Evolutionary conservation across 2,113 vertebrate species (phyloP), one percentile per base, ranked within the genome.

Genomic region (Coptodon bakossiorum): DNA sequence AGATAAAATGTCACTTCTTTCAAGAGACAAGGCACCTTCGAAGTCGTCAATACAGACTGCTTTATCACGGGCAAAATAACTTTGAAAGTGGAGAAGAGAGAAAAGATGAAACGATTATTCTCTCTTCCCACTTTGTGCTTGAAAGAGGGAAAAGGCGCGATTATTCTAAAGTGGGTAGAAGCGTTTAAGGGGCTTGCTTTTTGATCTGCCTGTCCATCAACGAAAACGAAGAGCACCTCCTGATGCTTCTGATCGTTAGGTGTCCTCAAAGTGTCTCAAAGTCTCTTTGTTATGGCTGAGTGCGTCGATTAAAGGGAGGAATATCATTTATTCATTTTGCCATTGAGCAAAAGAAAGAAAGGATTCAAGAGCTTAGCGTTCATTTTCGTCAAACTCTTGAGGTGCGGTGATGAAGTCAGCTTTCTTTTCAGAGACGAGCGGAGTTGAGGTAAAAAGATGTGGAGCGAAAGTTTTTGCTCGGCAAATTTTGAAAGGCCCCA

Each of bases 231-330:
- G 81, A 86, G 90, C 87, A 92, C 92, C 91, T 94, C 68, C 93
- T 91, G 92, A 94, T 91, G 93, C 86, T 90, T 93, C 88, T 95
- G 93, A 96, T 96, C 91, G 92, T 95, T 95, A 93, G 93, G 91
- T 93, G 94, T 96, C 95, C 94, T 96, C 96, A 96, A 96, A 96
- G 95, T 95, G 96, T 97, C 95, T 94, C 89, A 83, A 90, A 94
- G 91, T 92, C 91, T 95, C 94, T 96, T 96, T 96, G 95, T 95
- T 94, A 94, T 90, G 56, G 88, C 92, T 85, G 94, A 94, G 90
- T 56, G 80, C 83, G 90, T 92, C 94, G 90, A 96, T 95, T 96
- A 95, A 96, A 95, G 92, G 89, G 88, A 87, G 83, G 81, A 80
- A 80, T 92, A 96, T 96, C 91, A 96, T 96, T 96, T 96, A 97